These are phyloP conservation scores for Oxyruncus cristatus DNA, from an alignment of 2,113 vertebrate genomes.

Conservation along the genomic window DNA sequence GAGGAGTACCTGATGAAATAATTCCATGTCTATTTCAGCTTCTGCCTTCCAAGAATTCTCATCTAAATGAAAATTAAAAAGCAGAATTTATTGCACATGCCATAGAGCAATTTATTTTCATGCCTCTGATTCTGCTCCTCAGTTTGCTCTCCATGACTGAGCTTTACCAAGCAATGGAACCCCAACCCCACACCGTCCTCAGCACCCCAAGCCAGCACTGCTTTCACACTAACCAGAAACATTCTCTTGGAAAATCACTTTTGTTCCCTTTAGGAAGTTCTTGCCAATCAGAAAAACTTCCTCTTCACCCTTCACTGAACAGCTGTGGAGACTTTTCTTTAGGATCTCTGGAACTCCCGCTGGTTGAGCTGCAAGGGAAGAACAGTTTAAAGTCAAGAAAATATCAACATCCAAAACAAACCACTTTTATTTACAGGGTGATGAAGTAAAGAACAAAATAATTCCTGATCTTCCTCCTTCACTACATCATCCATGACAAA, in stretches of 20 bases:
- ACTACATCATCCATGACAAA: not conserved
- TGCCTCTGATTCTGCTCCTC: not conserved
- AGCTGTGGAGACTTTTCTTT: slow-evolving; percentile 96
- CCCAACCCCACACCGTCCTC: not conserved
- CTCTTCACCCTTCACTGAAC: slow-evolving; percentile 91
- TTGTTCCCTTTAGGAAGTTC: slow-evolving; percentile 98
- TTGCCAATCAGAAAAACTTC: slow-evolving; percentile 98
- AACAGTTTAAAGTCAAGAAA: not conserved
- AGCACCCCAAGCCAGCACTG: not conserved
- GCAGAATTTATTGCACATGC: not conserved
- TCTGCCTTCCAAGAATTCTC: slow-evolving; percentile 95
- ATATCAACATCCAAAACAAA: not conserved
- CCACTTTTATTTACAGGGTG: not conserved
- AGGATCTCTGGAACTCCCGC: slow-evolving; percentile 96
- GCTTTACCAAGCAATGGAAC: not conserved
- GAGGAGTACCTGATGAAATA: slow-evolving; percentile 94
- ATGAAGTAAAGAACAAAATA: not conserved
- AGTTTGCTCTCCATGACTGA: not conserved
- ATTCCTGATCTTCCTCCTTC: not conserved
- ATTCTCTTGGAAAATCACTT: slow-evolving; percentile 98
- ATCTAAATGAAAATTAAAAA: slow-evolving; percentile 78
- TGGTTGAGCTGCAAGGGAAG: slow-evolving; percentile 85
- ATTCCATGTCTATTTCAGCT: slow-evolving; percentile 98
- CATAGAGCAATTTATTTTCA: not conserved
- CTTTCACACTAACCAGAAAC: slow-evolving; percentile 80